phyloP scores from a whole-genome alignment of 2,113 vertebrate genomes.

The Notothenia rossii region DNA sequence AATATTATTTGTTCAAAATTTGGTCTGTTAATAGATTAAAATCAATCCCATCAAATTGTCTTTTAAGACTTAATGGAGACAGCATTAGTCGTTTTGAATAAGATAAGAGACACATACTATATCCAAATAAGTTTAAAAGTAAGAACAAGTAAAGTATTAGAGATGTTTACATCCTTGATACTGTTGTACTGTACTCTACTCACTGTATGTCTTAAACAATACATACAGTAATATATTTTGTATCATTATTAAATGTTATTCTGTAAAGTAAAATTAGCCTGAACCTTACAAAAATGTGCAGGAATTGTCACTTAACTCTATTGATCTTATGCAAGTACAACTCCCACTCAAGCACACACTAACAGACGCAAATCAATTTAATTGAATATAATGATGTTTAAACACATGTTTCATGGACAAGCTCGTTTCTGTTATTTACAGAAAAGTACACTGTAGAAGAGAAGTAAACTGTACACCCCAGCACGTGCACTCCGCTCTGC shows the following conservation, averaged over 20 bases:
- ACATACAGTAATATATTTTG: too few relatives aligned
- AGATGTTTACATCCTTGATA: not conserved
- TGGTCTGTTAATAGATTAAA: not conserved
- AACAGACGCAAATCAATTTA: too few relatives aligned
- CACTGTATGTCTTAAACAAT: too few relatives aligned
- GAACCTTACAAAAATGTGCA: constrained; percentile 3
- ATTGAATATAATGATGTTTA: not conserved
- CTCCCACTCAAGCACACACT: too few relatives aligned
- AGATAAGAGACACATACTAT: not conserved
- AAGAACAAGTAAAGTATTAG: not conserved
- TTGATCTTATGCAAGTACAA: not conserved
- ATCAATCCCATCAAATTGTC: not conserved
- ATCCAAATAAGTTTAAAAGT: not conserved
- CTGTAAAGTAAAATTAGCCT: too few relatives aligned
- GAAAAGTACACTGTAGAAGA: too few relatives aligned
- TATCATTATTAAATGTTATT: too few relatives aligned
- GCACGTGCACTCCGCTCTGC: too few relatives aligned
- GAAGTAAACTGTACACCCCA: too few relatives aligned
- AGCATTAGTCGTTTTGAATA: constrained; percentile 11
- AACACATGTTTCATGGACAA: not conserved
- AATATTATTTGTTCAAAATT: not conserved
- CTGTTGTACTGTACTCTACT: too few relatives aligned
- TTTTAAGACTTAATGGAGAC: not conserved
- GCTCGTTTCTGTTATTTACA: not conserved
- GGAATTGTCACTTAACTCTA: not conserved